phyloP scores from a whole-genome alignment of 2,113 vertebrate genomes.

The Macroglossus sobrinus region DNA sequence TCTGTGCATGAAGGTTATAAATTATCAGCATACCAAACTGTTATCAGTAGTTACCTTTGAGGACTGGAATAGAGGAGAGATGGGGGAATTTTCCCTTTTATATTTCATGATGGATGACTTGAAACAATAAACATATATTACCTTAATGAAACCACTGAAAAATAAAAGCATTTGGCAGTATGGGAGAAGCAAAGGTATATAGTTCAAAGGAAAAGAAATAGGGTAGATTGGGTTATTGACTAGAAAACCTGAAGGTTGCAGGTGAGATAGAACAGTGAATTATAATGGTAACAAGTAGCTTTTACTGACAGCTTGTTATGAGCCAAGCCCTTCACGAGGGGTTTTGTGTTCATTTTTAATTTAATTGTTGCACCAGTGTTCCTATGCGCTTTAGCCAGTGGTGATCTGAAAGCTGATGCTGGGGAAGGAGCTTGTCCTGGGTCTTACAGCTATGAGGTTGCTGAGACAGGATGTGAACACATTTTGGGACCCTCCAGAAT shows the following conservation, averaged over 20 bases:
- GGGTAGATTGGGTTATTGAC: not conserved
- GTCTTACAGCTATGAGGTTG: not conserved
- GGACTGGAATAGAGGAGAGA: not conserved
- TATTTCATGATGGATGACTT: not conserved
- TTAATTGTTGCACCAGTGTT: not conserved
- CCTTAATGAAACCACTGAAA: not conserved
- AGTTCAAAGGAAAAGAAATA: not conserved
- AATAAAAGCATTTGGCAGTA: not conserved
- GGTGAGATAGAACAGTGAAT: not conserved
- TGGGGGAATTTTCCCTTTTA: not conserved
- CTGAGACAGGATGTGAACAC: not conserved
- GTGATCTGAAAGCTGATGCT: not conserved
- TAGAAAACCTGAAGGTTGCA: not conserved
- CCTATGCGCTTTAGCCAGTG: too few species aligned
- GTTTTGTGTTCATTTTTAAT: not conserved
- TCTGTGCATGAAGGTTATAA: not conserved
- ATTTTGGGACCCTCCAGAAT: not conserved
- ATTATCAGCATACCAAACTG: not conserved
- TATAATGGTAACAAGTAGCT: not conserved
- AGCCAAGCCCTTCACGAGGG: fast-evolving
- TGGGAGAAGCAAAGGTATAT: not conserved
- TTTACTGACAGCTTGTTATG: not conserved
- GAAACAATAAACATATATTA: not conserved
- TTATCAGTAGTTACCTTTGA: not conserved
- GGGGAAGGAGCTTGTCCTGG: not conserved